Conservation (phyloP, 2,113 vertebrate species). For the Micromys minutus region DNA sequence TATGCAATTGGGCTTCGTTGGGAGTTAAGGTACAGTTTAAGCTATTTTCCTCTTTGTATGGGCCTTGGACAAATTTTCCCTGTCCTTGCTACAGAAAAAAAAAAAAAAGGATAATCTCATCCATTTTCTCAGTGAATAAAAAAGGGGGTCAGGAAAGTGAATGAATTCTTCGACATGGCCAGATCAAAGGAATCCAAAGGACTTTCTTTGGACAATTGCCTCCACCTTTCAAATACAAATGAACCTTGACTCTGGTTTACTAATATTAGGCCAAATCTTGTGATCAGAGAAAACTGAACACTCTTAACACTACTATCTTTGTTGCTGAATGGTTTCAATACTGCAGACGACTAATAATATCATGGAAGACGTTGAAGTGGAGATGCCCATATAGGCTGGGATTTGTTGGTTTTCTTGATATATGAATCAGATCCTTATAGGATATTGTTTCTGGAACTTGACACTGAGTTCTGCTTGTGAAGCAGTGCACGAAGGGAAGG, state of each 20-base stretch:
- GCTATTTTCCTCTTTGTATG: neutral
- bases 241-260: neutral
- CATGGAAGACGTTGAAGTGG: neutral
- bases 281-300: neutral
- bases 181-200: conserved; percentile 5
- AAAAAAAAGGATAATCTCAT: neutral
- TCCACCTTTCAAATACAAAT: neutral
- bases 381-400: neutral
- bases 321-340: neutral
- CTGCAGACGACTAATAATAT: neutral
- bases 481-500: neutral
- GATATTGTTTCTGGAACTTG: neutral
- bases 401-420: neutral
- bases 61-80: neutral
- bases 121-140: neutral
- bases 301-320: neutral
- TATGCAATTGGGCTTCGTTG: neutral
- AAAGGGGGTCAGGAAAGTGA: neutral
- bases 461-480: neutral
- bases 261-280: neutral
- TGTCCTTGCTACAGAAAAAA: neutral
- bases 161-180: neutral
- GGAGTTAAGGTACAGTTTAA: neutral
- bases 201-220: neutral
- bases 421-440: neutral